phyloP scores from a whole-genome alignment of 2,797 vertebrate species.

The Neosilurus hyrtlii region DNA sequence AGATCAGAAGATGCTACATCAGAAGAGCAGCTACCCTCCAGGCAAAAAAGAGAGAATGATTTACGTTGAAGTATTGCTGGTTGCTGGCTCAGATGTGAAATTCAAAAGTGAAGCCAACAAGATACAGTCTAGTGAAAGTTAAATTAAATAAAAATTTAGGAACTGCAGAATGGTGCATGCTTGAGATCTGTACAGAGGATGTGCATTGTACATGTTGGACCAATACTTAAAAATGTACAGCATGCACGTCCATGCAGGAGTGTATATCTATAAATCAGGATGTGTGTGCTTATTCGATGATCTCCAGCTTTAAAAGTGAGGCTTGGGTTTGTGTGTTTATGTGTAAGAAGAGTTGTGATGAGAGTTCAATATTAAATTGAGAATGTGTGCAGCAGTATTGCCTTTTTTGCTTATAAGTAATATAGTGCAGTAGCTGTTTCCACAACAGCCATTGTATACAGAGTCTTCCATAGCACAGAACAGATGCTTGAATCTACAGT shows the following conservation, averaged over 20 bases:
- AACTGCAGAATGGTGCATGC: background rate
- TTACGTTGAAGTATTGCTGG: conserved; percentile 32
- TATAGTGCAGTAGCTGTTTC: background rate
- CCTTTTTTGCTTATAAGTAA: background rate
- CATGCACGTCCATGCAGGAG: background rate
- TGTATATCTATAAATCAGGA: background rate
- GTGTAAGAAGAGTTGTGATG: background rate
- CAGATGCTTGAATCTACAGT: background rate
- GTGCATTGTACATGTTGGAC: background rate
- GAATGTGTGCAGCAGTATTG: background rate
- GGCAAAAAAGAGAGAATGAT: conserved; percentile 38
- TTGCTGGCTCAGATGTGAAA: conserved; percentile 14
- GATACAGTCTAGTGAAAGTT: background rate
- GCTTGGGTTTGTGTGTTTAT: background rate
- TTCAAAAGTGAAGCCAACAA: conserved; percentile 3
- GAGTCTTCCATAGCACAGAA: conserved; percentile 27
- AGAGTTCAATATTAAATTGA: background rate
- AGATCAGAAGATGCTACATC: conserved; percentile 38
- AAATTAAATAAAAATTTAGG: background rate
- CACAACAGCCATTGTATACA: conserved; percentile 1
- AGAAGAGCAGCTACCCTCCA: conserved; percentile 25
- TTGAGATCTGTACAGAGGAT: background rate
- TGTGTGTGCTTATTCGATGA: background rate
- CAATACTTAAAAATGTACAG: background rate
- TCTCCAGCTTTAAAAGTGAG: background rate